Conservation (phyloP, 2,888 invertebrate species). For the Mythimna lalbum region DNA sequence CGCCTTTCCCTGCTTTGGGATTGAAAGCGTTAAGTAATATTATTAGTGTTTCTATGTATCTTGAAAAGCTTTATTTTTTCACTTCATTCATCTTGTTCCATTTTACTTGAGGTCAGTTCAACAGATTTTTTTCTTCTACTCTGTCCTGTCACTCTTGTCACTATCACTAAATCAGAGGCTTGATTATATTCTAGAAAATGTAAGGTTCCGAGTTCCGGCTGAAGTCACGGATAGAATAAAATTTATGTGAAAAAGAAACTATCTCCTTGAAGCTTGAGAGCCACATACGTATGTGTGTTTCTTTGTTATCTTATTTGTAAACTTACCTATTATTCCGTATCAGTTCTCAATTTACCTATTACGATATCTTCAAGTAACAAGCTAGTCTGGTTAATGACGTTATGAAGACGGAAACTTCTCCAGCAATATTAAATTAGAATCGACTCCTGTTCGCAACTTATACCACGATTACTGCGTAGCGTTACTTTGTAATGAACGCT, state of each 20-base stretch:
- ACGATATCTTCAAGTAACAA: conserved; percentile 1
- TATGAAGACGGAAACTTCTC: not conserved
- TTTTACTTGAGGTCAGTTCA: too few relatives aligned
- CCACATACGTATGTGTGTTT: not conserved
- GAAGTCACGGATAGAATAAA: too few relatives aligned
- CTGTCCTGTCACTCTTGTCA: too few relatives aligned
- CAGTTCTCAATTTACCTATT: not conserved
- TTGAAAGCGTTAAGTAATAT: not conserved
- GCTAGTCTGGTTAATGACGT: conserved; percentile 7
- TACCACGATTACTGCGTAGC: not conserved
- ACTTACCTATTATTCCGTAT: not conserved
- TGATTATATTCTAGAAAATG: too few relatives aligned
- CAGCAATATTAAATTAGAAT: not conserved
- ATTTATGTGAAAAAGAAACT: not conserved
- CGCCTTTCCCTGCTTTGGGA: not conserved
- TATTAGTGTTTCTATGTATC: not conserved
- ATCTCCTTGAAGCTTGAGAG: not conserved
- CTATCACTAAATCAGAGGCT: too few relatives aligned
- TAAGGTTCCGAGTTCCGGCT: too few relatives aligned
- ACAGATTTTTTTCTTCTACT: too few relatives aligned
- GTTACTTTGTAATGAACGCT: not conserved
- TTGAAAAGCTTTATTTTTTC: too few relatives aligned
- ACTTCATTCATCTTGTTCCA: too few relatives aligned
- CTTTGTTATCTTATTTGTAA: not conserved
- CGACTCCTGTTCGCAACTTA: not conserved